A percentile compares a stretch with the other conserved stretches of the same genome.
phyloP scores from a whole-genome alignment of 2,888 invertebrate genomes.

The Andrena chrysosceles region DNA sequence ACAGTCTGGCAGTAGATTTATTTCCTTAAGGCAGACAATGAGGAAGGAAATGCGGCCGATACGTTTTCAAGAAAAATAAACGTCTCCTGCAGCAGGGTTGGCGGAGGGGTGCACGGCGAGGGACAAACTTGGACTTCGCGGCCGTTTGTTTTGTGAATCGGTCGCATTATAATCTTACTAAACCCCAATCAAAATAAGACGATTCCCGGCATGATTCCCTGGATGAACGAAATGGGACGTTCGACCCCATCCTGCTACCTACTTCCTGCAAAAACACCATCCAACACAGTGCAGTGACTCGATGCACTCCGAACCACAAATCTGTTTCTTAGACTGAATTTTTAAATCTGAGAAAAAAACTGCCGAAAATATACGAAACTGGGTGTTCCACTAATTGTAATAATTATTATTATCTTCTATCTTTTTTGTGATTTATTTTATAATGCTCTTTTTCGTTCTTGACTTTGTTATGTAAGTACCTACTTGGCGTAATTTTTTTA shows the following conservation, averaged over 20 bases:
- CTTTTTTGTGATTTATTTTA: too few relatives aligned
- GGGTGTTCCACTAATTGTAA: too few relatives aligned
- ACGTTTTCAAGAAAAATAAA: slow-evolving; percentile 81
- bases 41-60: slow-evolving; percentile 80
- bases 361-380: too few relatives aligned
- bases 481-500: too few relatives aligned
- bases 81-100: slow-evolving; percentile 61
- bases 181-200: slow-evolving; percentile 64
- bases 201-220: slow-evolving; percentile 1
- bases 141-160: slow-evolving; percentile 73
- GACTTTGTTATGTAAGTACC: too few relatives aligned
- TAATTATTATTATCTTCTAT: too few relatives aligned
- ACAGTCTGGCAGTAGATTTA: slow-evolving; percentile 72
- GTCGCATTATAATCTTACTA: slow-evolving; percentile 66
- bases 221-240: neutral
- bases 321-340: too few relatives aligned
- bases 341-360: too few relatives aligned
- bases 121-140: slow-evolving; percentile 62
- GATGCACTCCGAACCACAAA: neutral
- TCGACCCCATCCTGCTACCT: neutral
- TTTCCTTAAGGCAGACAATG: slow-evolving; percentile 79
- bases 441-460: too few relatives aligned
- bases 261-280: neutral
- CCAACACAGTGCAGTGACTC: neutral
- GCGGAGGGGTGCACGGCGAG: slow-evolving; percentile 29